phyloP scores from a whole-genome alignment of 2,888 invertebrate species.

The Philhelius pedissequus region DNA sequence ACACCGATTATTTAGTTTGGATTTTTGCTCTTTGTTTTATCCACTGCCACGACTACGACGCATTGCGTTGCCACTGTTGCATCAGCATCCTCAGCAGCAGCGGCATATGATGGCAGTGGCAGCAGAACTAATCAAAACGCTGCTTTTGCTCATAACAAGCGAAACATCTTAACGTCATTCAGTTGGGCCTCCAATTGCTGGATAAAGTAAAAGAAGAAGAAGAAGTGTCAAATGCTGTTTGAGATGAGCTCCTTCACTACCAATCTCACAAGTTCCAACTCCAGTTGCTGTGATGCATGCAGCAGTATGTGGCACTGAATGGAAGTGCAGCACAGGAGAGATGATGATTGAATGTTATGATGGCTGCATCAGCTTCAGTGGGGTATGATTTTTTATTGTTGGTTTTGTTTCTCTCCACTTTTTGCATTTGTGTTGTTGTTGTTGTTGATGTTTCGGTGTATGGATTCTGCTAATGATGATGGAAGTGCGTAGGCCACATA shows the following conservation, averaged over 20 bases:
- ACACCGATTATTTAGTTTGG: constrained; percentile 62
- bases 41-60: not conserved
- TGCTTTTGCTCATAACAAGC: constrained; percentile 64
- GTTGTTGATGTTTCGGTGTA: not conserved
- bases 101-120: constrained; percentile 4
- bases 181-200: constrained; percentile 10
- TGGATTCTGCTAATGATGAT: constrained; percentile 61
- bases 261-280: not conserved
- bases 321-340: constrained; percentile 25
- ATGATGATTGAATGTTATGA: constrained; percentile 69
- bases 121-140: constrained; percentile 65
- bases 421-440: constrained; percentile 4
- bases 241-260: constrained; percentile 21
- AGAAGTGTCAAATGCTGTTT: constrained; percentile 19
- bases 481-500: constrained; percentile 69
- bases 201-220: not conserved
- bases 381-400: not conserved
- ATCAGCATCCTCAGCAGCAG: not conserved
- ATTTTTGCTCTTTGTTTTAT: constrained; percentile 21
- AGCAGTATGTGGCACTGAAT: not conserved
- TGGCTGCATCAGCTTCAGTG: constrained; percentile 64
- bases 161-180: constrained; percentile 64
- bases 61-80: not conserved
- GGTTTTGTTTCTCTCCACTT: not conserved
- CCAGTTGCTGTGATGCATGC: not conserved